Percentiles rank a stretch among this genome's conserved stretches.
These are phyloP conservation scores for Amphiura filiformis DNA, from an alignment of 35 echinoderm and acorn worm genomes.

Conservation along the genomic window DNA sequence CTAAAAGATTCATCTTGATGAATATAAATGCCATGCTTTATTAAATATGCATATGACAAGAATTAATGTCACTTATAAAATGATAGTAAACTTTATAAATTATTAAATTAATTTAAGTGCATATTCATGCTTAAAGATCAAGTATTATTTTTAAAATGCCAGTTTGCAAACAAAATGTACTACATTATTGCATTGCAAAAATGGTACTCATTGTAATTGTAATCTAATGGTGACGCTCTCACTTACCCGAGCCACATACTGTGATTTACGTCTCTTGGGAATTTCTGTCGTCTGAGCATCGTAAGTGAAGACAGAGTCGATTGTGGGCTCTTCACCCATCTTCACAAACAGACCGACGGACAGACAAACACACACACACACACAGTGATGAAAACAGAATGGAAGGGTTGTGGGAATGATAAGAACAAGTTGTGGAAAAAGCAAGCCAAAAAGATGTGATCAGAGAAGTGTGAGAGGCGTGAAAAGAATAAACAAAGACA, in stretches of 20 bases:
- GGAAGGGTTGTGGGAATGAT: background rate
- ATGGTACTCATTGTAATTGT: too few species aligned
- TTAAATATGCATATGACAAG: too few species aligned
- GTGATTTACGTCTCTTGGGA: background rate
- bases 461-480: background rate
- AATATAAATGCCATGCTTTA: too few species aligned
- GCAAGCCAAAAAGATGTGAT: background rate
- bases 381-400: background rate
- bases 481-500: background rate
- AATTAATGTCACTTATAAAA: too few species aligned
- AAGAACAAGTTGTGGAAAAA: background rate
- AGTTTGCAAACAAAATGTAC: too few species aligned
- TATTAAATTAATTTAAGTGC: too few species aligned
- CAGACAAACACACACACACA: background rate
- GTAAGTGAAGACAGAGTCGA: constrained; percentile 1
- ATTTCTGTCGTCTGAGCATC: background rate
- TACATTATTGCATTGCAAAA: too few species aligned
- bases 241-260: background rate
- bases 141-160: too few species aligned
- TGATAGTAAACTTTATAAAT: too few species aligned
- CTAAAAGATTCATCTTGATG: too few species aligned
- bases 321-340: background rate
- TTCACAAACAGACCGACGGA: background rate
- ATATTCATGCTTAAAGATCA: too few species aligned
- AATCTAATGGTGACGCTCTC: too few species aligned